Evolutionary conservation across 2,888 invertebrate species (phyloP).

Genomic region (Argyra leucocephala): DNA sequence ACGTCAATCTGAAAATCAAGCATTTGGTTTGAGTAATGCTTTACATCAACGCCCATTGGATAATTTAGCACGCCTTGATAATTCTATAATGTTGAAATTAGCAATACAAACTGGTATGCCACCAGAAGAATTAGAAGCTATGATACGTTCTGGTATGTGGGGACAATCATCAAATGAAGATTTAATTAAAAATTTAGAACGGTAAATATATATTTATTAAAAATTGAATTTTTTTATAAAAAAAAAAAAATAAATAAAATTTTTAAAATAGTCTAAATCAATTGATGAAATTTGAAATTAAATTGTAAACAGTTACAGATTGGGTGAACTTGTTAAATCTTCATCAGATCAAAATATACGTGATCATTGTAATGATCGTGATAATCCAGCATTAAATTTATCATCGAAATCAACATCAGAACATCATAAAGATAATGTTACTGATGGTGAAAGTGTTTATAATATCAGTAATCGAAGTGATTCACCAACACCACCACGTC

Average conservation of each 20-base stretch:
- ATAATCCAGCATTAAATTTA: conserved; percentile 6
- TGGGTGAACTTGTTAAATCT: not conserved
- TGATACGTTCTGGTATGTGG: conserved; percentile 7
- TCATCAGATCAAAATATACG: not conserved
- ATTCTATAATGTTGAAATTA: conserved; percentile 8
- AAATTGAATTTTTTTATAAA: not conserved
- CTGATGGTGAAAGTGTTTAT: conserved; percentile 6
- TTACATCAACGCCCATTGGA: conserved; percentile 2
- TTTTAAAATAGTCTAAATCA: not conserved
- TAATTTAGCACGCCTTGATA: conserved; percentile 2
- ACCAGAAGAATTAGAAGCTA: conserved; percentile 8
- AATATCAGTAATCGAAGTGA: conserved; percentile 5
- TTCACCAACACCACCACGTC: not conserved
- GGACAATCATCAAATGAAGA: conserved; percentile 9
- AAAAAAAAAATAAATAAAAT: not conserved
- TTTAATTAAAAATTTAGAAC: conserved; percentile 6
- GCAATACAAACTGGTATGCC: conserved; percentile 10
- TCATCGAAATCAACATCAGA: not conserved
- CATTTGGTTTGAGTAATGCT: not conserved
- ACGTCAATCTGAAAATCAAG: not conserved
- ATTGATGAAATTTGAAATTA: not conserved
- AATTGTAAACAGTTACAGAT: conserved; percentile 1
- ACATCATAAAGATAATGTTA: not conserved
- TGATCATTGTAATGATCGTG: not conserved
- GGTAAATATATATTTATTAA: not conserved